These are phyloP conservation scores for Toxostoma redivivum DNA, from an alignment of 2,113 vertebrate genomes.

Conservation along the genomic window DNA sequence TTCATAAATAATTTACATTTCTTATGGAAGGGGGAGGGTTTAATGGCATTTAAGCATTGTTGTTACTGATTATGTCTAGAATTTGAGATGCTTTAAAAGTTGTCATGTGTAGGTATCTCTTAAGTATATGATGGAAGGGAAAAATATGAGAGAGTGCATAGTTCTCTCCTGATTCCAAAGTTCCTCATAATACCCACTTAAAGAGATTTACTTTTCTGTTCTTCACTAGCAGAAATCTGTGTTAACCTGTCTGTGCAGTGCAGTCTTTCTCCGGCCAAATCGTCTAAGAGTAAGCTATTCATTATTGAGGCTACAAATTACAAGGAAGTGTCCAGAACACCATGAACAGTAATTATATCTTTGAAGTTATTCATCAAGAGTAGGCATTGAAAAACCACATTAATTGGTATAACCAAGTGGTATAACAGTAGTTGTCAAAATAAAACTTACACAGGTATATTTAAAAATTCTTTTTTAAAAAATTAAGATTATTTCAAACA, in stretches of 20 bases:
- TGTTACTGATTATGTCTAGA: background rate
- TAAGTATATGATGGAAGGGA: background rate
- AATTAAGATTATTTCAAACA: background rate
- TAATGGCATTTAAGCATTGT: background rate
- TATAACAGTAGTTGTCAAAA: background rate
- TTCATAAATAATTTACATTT: background rate
- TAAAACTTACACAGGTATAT: background rate
- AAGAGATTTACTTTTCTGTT: background rate
- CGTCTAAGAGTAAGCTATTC: background rate
- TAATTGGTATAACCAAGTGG: background rate
- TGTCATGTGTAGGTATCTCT: background rate
- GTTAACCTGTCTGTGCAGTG: background rate
- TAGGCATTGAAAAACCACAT: background rate
- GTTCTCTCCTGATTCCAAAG: background rate
- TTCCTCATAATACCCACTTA: background rate
- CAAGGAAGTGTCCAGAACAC: background rate
- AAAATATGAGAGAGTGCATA: background rate
- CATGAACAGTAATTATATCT: background rate
- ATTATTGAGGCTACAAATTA: background rate
- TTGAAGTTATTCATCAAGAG: background rate
- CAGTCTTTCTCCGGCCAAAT: background rate
- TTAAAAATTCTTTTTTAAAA: background rate
- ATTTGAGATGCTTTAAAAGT: background rate
- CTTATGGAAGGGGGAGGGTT: background rate
- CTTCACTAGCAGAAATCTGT: background rate